Evolutionary conservation across 2,797 vertebrate species (phyloP), one percentile per base, ranked within the genome.

Genomic region (Podarcis lilfordi): DNA sequence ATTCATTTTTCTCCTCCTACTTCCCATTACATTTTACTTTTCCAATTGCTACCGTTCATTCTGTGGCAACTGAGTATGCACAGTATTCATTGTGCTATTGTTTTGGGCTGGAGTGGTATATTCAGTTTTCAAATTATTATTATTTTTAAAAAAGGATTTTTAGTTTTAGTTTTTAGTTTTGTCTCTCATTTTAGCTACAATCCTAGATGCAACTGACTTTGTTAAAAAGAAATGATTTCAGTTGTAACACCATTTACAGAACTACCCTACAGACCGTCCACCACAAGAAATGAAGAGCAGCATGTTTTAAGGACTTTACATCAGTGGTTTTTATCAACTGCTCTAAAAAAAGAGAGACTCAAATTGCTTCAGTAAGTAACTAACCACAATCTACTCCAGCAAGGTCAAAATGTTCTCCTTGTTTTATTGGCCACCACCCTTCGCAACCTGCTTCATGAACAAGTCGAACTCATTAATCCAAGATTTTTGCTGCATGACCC

Each of bases 401-500:
- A 86, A 82, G 72, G 72, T 86, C 80, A 35, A 43, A 40, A 27
- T 86, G 64, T 61, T 80, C 45, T 68, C 35, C 23, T 66, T 55
- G 19, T 75, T 77, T 89, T 76, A 68, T 82, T 81, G 84, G 35
- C 32, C 50, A 68, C 84, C 27, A 82, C 78, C 15, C 79, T 86
- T 78, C 77, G 72, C 64, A 78, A 27, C 72, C 74, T 86, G 64
- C 37, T 86, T 21, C 43, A 71, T 19, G 45, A 77, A 76, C 32
- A 69, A 89, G 32, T 77, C 40, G 19, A 72, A 85, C 29, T 71
- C 80, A 78, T 86, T 82, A 86, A 89, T 61, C 74, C 84, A 82
- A 84, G 27, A 78, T 77, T 77, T 55, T 71, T 61, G 80, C 79
- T 86, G 64, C 50, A 69, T 64, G 82, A 88, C 75, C 35, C 61